Conservation (phyloP, 2,797 vertebrate genomes). For the Takifugu ocellatus region DNA sequence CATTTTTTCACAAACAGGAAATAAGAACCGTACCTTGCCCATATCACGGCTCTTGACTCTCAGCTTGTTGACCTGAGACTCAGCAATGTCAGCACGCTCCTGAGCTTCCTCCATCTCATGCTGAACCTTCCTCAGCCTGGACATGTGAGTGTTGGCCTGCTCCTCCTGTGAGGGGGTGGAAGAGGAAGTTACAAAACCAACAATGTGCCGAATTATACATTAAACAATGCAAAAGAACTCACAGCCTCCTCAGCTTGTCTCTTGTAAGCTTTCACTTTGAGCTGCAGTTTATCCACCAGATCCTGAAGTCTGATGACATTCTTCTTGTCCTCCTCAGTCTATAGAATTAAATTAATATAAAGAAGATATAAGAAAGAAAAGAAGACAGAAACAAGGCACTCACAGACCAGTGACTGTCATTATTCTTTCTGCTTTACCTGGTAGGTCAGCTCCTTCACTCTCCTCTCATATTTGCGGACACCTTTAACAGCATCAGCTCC, state of each 20-base stretch:
- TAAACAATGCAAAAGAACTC: too few species aligned
- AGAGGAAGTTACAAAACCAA: neutral
- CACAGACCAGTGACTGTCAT: neutral
- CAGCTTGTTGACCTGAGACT: constrained; percentile 83
- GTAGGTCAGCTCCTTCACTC: constrained; percentile 82
- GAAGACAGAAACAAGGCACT: neutral
- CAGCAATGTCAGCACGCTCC: constrained; percentile 78
- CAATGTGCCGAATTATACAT: too few species aligned
- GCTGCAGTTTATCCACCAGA: constrained; percentile 80
- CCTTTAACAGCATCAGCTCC: constrained; percentile 80
- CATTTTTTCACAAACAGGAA: neutral
- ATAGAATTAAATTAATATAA: neutral
- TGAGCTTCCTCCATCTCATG: constrained; percentile 74
- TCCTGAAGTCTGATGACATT: constrained; percentile 85
- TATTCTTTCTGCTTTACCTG: constrained; percentile 66
- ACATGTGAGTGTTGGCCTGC: constrained; percentile 79
- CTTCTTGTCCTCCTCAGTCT: constrained; percentile 88
- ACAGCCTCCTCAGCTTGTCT: constrained; percentile 62
- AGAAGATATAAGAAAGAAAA: neutral
- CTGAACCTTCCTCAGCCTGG: constrained; percentile 83
- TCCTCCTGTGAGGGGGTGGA: constrained; percentile 29
- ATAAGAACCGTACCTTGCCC: constrained; percentile 62
- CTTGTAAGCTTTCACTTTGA: constrained; percentile 79
- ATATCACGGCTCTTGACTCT: constrained; percentile 82
- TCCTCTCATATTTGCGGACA: constrained; percentile 82